These are phyloP conservation scores for Troilus luridus DNA, from an alignment of 2,888 invertebrate species.

Conservation along the genomic window DNA sequence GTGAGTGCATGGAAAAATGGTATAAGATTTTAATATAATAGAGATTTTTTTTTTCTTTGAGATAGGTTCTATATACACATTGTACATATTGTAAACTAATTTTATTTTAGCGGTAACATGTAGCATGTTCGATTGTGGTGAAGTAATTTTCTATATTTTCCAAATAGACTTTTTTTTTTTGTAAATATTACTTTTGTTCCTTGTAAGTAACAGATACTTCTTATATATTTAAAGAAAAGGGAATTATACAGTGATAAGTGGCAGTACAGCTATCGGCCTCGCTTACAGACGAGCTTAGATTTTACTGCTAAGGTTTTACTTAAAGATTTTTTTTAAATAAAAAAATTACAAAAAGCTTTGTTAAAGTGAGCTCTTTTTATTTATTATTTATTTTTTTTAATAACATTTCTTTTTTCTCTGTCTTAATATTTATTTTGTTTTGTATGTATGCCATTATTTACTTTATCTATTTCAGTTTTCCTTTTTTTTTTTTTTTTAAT, in stretches of 20 bases:
- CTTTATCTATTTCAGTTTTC: background rate
- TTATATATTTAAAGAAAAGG: conserved; percentile 13
- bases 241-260: conserved; percentile 11
- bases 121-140: background rate
- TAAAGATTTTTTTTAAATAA: background rate
- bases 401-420: background rate
- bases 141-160: conserved; percentile 29
- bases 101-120: conserved; percentile 58
- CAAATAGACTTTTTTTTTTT: conserved; percentile 38
- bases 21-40: background rate
- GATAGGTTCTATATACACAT: background rate
- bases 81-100: conserved; percentile 52
- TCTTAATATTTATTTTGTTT: background rate
- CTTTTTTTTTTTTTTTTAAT: background rate
- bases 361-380: background rate
- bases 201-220: conserved; percentile 41
- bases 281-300: conserved; percentile 54
- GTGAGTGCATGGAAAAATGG: background rate
- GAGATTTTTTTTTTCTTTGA: background rate
- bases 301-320: conserved; percentile 37
- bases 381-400: background rate
- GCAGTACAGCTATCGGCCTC: conserved; percentile 55
- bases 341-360: background rate
- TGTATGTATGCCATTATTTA: background rate
- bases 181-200: conserved; percentile 51